Evolutionary conservation across 2,797 vertebrate species (phyloP), one percentile per base, ranked within the genome.

Genomic region (Rhinatrema bivittatum): DNA sequence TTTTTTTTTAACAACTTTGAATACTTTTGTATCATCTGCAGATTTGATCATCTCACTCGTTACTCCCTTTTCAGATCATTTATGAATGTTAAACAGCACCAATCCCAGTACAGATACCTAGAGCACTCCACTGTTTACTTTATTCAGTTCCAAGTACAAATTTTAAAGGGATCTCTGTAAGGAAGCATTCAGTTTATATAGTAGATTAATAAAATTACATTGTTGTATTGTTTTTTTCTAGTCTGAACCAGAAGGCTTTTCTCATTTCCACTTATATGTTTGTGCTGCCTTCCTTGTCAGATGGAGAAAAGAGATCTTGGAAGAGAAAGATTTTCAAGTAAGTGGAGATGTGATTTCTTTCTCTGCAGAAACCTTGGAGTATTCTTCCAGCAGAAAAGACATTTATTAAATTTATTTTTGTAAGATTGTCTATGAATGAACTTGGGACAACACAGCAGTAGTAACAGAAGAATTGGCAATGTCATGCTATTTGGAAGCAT

Each of bases 171-270:
- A n/a, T n/a, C n/a, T n/a, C n/a, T n/a, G n/a, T n/a, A 1, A 23
- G 15, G 9, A 3, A 13, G 7, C 7, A n/a, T 4, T 3, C 11
- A 5, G 21, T 20, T 3, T 11, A 9, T 30, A 42, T 23, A 13
- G 32, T 39, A 11, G 2, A 29, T 1, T 36, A n/a, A 18, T 65
- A 17, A 67, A 22, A 2, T 1, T 13, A 13, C 36, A 9, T 15
- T 32, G 42, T 29, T 32, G 15, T 42, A 32, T 49, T 56, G 61
- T 45, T 22, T 34, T 62, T 36, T 46, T 36, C 26, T 38, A 99
- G 95, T 90, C 94, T 30, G 95, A 99, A 79, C 94, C 94, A 11
- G 94, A 99, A 67, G 95, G 95, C 14, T 99, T 99, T 79, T 97
- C 95, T 33, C 94, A 90, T 54, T 99, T 99, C 77, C 95, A 99